Base-by-base conservation (phyloP, 2,888 invertebrate species). In the Diaprepes abbreviatus region DNA sequence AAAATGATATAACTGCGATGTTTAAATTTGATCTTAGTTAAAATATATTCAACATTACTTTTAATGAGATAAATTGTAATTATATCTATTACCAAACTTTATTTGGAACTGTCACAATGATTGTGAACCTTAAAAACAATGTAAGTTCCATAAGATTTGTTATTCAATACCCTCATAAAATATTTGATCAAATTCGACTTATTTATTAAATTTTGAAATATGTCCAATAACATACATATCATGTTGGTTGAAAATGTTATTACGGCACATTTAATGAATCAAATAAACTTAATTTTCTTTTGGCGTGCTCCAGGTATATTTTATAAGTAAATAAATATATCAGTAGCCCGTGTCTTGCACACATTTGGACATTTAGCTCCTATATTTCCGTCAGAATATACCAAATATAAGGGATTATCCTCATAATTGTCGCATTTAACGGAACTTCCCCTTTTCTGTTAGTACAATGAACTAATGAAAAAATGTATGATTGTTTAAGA, bases 201-300 rank as follows among this genome's bases (percentile, higher is more conserved):
- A n/a, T n/a, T n/a, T n/a, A n/a, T n/a, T n/a, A n/a, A n/a, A n/a
- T n/a, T n/a, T n/a, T n/a, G n/a, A n/a, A n/a, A n/a, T n/a, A n/a
- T n/a, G n/a, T n/a, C n/a, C n/a, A n/a, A n/a, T n/a, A n/a, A n/a
- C n/a, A n/a, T n/a, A n/a, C n/a, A n/a, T n/a, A n/a, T n/a, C n/a
- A n/a, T n/a, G n/a, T n/a, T 28, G 31, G 43, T 58, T 58, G 43
- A 40, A 58, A 16, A 40, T 24, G 31, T 21, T 28, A 58, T 43
- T 28, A 43, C 17, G 21, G 28, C 38, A 19, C 28, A 43, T 31
- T 43, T 43, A 54, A 31, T 19, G 7, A 40, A 40, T 10, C 14
- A 36, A 63, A 35, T 63, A 52, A 63, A 63, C 40, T 33, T 63
- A 63, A 63, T 63, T 38, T 43, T 38, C 40, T 19, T 54, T 40